Percentiles rank a stretch among this genome's conserved stretches.
phyloP scores from a whole-genome alignment of 2,113 vertebrate species.

The Apodemus sylvaticus region DNA sequence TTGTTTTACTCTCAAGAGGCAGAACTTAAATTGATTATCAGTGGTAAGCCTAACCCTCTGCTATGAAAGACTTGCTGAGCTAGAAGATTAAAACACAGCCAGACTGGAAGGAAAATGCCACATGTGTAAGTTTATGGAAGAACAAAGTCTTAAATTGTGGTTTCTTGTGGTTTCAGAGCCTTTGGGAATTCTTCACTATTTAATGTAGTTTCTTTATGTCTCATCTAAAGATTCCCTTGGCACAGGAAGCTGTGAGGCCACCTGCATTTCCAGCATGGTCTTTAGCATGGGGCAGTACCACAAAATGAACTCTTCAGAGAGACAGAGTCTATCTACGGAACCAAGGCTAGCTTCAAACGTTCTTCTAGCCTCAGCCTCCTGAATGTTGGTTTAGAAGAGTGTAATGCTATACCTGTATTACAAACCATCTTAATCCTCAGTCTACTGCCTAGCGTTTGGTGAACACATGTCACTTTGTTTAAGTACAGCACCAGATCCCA shows the following conservation, averaged over 20 bases:
- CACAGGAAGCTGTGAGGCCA: background rate
- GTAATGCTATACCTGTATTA: background rate
- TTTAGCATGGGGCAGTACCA: background rate
- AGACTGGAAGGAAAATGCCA: slow-evolving; percentile 33
- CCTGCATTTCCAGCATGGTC: background rate
- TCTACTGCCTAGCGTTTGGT: background rate
- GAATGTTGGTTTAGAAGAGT: background rate
- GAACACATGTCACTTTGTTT: background rate
- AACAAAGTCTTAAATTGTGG: background rate
- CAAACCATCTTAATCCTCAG: background rate
- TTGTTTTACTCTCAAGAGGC: background rate
- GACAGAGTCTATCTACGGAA: background rate
- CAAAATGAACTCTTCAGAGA: too few relatives aligned
- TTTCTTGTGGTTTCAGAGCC: slow-evolving; percentile 43
- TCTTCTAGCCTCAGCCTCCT: background rate
- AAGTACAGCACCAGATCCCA: background rate
- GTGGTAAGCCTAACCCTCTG: slow-evolving; percentile 34
- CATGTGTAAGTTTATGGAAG: background rate
- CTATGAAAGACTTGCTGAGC: background rate
- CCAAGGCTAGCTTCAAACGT: background rate
- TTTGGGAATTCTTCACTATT: slow-evolving; percentile 14
- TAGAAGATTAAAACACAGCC: slow-evolving; percentile 54
- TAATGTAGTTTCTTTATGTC: slow-evolving; percentile 10
- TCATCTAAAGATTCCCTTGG: background rate
- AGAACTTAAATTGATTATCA: slow-evolving; percentile 50